Percentiles rank a stretch among this genome's conserved stretches.
Evolutionary conservation across 2,888 invertebrate species (phyloP).

Genomic region (Callinectes sapidus): DNA sequence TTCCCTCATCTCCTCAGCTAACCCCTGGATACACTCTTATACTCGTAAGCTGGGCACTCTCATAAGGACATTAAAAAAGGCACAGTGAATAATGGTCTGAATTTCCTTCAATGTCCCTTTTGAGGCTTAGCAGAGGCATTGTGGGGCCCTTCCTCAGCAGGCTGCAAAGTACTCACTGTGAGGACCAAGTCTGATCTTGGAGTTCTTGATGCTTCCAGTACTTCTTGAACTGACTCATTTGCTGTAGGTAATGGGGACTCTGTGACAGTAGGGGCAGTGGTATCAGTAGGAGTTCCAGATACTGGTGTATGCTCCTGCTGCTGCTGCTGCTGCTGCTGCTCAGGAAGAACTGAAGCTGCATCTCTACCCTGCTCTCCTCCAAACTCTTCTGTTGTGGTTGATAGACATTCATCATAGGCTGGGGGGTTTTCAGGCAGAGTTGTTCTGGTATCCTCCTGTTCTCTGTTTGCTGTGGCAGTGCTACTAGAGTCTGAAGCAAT

Average conservation of each 20-base stretch:
- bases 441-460: background rate
- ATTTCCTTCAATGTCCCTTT: background rate
- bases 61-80: background rate
- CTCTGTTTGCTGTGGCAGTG: background rate
- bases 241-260: background rate
- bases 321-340: conserved; percentile 32
- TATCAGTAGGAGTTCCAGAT: background rate
- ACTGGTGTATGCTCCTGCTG: background rate
- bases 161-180: background rate
- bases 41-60: background rate
- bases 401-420: conserved; percentile 55
- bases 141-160: background rate
- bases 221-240: background rate
- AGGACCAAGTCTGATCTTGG: background rate
- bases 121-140: background rate
- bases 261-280: background rate
- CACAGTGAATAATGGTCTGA: background rate
- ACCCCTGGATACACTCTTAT: background rate
- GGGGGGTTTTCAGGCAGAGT: conserved; percentile 52
- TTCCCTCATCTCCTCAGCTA: background rate
- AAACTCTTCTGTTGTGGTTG: background rate
- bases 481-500: background rate
- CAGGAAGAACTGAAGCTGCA: background rate
- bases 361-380: background rate
- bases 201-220: background rate